A percentile compares a stretch with the other conserved stretches of the same genome.
Evolutionary conservation across 2,797 vertebrate species (phyloP).

Genomic region (Myotis pilosus): DNA sequence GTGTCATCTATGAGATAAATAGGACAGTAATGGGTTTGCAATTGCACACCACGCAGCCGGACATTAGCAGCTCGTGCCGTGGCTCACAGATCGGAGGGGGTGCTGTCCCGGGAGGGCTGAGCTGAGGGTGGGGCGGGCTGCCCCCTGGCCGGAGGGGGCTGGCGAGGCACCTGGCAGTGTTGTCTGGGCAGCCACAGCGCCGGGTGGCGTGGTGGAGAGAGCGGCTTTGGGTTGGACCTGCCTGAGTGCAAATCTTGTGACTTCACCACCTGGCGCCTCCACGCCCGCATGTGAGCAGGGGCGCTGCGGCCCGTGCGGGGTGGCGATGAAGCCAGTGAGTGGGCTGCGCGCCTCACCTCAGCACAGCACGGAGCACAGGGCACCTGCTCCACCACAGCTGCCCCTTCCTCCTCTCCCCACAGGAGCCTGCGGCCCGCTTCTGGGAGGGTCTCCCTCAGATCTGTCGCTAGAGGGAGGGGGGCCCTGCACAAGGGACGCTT

Average conservation of each 20-base stretch:
- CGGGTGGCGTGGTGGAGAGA: not conserved
- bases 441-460: not conserved
- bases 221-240: not conserved
- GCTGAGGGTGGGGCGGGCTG: not conserved
- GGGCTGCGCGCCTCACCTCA: no score
- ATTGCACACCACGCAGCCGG: not conserved
- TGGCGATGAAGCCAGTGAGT: no score
- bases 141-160: not conserved
- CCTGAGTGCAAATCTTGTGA: not conserved
- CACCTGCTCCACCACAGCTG: rapidly evolving
- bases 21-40: slow-evolving; percentile 26
- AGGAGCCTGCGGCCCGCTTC: not conserved
- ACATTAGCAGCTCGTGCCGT: not conserved
- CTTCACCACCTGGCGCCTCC: not conserved
- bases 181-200: not conserved
- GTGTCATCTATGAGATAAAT: slow-evolving; percentile 55
- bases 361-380: rapidly evolving
- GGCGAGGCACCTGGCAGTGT: rapidly evolving
- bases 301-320: not conserved
- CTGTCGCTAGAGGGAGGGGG: not conserved
- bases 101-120: not conserved
- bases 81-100: not conserved
- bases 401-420: not conserved
- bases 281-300: not conserved
- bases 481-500: not conserved